phyloP scores from a whole-genome alignment of 1,140 invertebrate genomes.

The Prorops nasuta region DNA sequence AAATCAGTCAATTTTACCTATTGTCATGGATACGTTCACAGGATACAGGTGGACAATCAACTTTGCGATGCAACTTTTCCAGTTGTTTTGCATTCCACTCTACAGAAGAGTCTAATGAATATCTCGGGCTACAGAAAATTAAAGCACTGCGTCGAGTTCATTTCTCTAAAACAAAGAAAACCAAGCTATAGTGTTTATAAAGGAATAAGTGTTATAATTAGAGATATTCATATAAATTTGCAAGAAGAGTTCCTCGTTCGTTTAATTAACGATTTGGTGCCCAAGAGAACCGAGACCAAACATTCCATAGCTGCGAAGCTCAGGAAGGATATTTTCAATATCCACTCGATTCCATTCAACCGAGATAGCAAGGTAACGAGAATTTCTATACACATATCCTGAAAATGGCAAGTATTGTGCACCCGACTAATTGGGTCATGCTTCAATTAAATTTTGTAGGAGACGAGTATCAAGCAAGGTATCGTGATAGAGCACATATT shows the following conservation, averaged over 20 bases:
- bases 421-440: too few species aligned
- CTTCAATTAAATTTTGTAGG: slow-evolving; percentile 22
- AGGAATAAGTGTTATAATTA: slow-evolving; percentile 69
- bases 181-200: slow-evolving; percentile 64
- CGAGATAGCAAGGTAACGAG: slow-evolving; percentile 15
- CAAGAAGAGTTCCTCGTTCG: slow-evolving; percentile 68
- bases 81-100: slow-evolving; percentile 68
- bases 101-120: slow-evolving; percentile 46
- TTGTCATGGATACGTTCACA: slow-evolving; percentile 69
- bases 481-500: slow-evolving; percentile 67
- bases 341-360: slow-evolving; percentile 21
- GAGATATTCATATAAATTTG: slow-evolving; percentile 73
- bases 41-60: slow-evolving; percentile 77
- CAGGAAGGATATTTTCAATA: slow-evolving; percentile 40
- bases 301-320: slow-evolving; percentile 40
- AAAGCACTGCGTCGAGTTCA: slow-evolving; percentile 70
- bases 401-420: too few species aligned
- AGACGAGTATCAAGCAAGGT: slow-evolving; percentile 27
- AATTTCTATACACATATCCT: neutral
- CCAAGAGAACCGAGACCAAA: slow-evolving; percentile 37
- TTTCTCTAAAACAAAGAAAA: slow-evolving; percentile 63
- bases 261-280: slow-evolving; percentile 37
- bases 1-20: slow-evolving; percentile 69
- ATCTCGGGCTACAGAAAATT: slow-evolving; percentile 50
- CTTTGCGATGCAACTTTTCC: slow-evolving; percentile 73